phyloP scores from a whole-genome alignment of 1,140 invertebrate genomes.

The Tetramorium parvispinum region DNA sequence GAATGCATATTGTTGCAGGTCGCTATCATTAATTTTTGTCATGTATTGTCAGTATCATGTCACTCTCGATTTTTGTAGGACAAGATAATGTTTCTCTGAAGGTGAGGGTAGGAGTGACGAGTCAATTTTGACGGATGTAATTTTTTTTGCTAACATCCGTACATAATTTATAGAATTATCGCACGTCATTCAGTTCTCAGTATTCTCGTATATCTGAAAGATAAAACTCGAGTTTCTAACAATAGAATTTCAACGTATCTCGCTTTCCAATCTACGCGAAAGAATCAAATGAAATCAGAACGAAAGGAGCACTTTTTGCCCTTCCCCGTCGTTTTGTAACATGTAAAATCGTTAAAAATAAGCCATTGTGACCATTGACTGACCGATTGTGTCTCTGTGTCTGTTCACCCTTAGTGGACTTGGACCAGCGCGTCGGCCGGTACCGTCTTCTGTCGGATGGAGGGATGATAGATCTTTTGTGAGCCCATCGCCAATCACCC shows the following conservation, averaged over 20 bases:
- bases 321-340: slow-evolving; percentile 42
- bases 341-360: slow-evolving; percentile 37
- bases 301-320: slow-evolving; percentile 47
- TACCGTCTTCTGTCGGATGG: slow-evolving; percentile 86
- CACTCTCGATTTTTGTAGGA: slow-evolving; percentile 11
- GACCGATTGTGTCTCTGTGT: slow-evolving; percentile 82
- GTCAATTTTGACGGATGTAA: not conserved
- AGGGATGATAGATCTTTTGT: slow-evolving; percentile 86
- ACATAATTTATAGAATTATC: slow-evolving; percentile 29
- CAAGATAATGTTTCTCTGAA: slow-evolving; percentile 35
- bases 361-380: slow-evolving; percentile 63
- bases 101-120: slow-evolving; percentile 50
- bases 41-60: slow-evolving; percentile 30
- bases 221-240: not conserved
- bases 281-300: not conserved
- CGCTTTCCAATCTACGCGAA: not conserved
- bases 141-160: not conserved
- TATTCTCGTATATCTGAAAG: not conserved
- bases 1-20: slow-evolving; percentile 34
- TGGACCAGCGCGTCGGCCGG: slow-evolving; percentile 86
- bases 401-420: slow-evolving; percentile 85
- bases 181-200: not conserved
- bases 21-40: slow-evolving; percentile 23
- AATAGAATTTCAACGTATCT: not conserved
- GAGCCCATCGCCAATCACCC: slow-evolving; percentile 82